Evolutionary conservation across 2,797 vertebrate genomes (phyloP), one percentile per base, ranked within the genome.

Genomic region (Anableps anableps): DNA sequence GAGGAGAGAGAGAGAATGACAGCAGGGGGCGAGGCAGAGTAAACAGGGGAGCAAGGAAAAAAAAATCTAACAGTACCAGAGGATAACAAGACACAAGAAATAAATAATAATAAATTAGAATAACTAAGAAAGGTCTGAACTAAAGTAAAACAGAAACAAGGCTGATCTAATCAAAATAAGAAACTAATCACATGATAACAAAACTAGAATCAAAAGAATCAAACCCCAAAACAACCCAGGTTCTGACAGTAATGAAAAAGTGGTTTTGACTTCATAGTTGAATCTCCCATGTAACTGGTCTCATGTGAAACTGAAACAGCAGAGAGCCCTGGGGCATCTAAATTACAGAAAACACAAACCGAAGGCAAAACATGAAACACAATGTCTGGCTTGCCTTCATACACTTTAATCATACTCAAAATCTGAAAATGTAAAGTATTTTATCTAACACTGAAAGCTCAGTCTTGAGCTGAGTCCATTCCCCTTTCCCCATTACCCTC

Each of bases 241-340:
- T n/a, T n/a, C n/a, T n/a, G n/a, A n/a, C n/a, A n/a, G n/a, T n/a
- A 71, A 68, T 0, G 29, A 38, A 31, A 29, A 92, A 81, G 66
- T 90, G 89, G 72, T 75, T 91, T 85, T 70, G 19, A 78, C 89
- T 83, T 8, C 26, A 51, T 21, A 9, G 6, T 43, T 19, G 36
- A 55, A 51, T 82, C 81, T 79, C n/a, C 72, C 19, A 9, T 19
- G 64, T 74, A 79, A 31, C 0, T 31, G 0, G n/a, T 74, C 29
- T 26, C 43, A 26, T 19, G 34, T 53, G 31, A 47, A 58, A 34
- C 8, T 0, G 1, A 48, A 74, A 74, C 75, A 62, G 64, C 17
- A 2, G 72, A 74, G 75, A 75, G 41, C 19, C 72, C 34, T 14
- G 1, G 4, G 5, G 14, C 2, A 21, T 1, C 47, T 6, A 48